Evolutionary conservation across 92 coral and sea anemone species (phyloP), one percentile per base, ranked within the genome.

Genomic region (Porites evermanni): DNA sequence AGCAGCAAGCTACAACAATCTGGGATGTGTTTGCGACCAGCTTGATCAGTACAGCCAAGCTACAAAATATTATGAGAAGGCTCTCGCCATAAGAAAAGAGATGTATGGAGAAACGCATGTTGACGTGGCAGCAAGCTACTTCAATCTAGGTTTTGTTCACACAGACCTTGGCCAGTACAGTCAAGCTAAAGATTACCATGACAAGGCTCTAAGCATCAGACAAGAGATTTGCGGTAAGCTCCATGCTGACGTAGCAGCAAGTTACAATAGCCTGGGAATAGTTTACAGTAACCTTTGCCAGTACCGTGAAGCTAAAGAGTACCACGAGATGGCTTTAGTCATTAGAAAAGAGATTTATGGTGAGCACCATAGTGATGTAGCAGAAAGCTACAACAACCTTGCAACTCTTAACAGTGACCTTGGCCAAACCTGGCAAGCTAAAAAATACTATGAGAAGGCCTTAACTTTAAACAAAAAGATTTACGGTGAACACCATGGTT

Each of bases 141-240:
- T 5, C 63, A 68, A 63, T 53, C 74, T 87, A 12, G 91, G 81
- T 12, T 0, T 2, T 23, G 80, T 73, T 70, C 29, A 65, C 8
- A 21, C 14, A 16, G 17, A 50, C 20, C 13, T 86, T 16, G 58
- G 74, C 21, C 21, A 12, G 8, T 59, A 52, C 44, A 14, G 71
- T 8, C 59, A 80, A 79, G 90, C 90, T 9, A 80, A 76, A 13
- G 50, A 47, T 12, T 52, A 12, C 68, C 70, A 24, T 32, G 87
- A 67, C 51, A 64, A 11, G 17, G 75, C 89, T 13, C 50, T 89
- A 21, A 65, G 66, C 10, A 65, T 89, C 3, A n/a, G 50, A 2
- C 54, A 52, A 53, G 58, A 51, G 10, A 1, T 20, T 11, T 60
- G 12, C 18, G 89, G 85, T 8, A 60, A 54, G 70, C 53, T 77